Evolutionary conservation across 2,113 vertebrate genomes (phyloP).

Genomic region (Pseudorhombus dupliciocellatus): DNA sequence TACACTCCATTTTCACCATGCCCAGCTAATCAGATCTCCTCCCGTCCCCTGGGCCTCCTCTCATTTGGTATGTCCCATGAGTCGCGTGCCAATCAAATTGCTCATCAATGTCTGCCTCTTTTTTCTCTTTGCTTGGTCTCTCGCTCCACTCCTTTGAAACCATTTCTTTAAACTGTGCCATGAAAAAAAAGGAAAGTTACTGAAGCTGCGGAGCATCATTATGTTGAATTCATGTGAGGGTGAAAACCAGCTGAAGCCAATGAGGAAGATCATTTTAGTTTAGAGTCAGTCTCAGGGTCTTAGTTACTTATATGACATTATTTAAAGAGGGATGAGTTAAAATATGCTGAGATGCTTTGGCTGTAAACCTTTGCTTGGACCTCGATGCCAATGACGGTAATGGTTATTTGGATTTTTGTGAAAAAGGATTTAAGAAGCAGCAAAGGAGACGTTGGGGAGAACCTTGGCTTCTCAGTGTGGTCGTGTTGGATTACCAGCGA

Average conservation of each 20-base stretch:
- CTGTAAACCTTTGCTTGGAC: background rate
- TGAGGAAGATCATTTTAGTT: background rate
- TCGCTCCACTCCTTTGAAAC: slow-evolving; percentile 34
- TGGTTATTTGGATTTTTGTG: background rate
- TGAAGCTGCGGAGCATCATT: slow-evolving; percentile 35
- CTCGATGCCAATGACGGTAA: background rate
- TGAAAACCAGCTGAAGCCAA: slow-evolving; percentile 3
- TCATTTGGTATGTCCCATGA: slow-evolving; percentile 75
- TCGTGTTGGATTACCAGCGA: no score
- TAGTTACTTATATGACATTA: background rate
- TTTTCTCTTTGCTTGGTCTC: slow-evolving; percentile 38
- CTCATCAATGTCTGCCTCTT: slow-evolving; percentile 72
- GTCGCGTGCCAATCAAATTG: slow-evolving; percentile 77
- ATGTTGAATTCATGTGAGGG: slow-evolving; percentile 6
- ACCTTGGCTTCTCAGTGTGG: no score
- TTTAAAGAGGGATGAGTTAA: background rate
- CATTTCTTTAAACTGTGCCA: slow-evolving; percentile 62
- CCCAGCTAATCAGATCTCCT: slow-evolving; percentile 73
- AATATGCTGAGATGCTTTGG: background rate
- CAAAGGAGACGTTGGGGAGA: no score
- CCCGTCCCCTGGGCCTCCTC: slow-evolving; percentile 58
- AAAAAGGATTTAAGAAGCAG: no score
- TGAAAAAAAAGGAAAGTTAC: slow-evolving; percentile 30
- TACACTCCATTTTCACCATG: slow-evolving; percentile 70
- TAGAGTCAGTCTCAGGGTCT: background rate